Evolutionary conservation across 2,888 invertebrate genomes (phyloP).

Genomic region (Portevinia maculata): DNA sequence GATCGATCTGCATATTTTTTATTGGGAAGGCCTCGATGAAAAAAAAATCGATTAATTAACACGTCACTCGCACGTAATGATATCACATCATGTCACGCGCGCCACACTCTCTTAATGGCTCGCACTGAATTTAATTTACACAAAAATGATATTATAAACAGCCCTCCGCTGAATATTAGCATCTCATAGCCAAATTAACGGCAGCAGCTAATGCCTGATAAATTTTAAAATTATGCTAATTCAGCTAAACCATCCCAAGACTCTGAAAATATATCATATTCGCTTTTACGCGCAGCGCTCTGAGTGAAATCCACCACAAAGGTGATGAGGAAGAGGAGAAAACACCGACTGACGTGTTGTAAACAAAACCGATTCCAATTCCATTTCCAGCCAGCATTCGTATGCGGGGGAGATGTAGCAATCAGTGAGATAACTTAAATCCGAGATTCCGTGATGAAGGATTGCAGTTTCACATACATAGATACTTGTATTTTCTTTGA

Average conservation of each 20-base stretch:
- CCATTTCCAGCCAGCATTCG: background rate
- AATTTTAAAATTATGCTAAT: conserved; percentile 59
- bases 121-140: conserved; percentile 12
- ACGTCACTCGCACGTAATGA: conserved; percentile 42
- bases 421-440: background rate
- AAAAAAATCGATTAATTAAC: conserved; percentile 54
- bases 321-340: conserved; percentile 33
- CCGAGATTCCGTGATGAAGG: conserved; percentile 45
- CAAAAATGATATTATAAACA: conserved; percentile 22
- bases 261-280: background rate
- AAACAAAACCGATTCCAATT: conserved; percentile 23
- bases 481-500: conserved; percentile 14
- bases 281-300: background rate
- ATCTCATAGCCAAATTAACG: conserved; percentile 41
- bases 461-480: conserved; percentile 48
- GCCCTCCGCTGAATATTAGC: conserved; percentile 5
- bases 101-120: conserved; percentile 11
- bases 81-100: conserved; percentile 2
- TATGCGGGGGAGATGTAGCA: background rate
- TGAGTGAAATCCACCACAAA: conserved; percentile 15
- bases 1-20: too few species aligned
- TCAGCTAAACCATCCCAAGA: conserved; percentile 4
- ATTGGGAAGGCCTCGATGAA: conserved; percentile 35
- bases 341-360: conserved; percentile 36
- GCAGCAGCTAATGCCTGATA: conserved; percentile 40